A percentile compares a stretch with the other conserved stretches of the same genome.
Conservation (phyloP, 1,140 invertebrate genomes). For the Apis dorsata region DNA sequence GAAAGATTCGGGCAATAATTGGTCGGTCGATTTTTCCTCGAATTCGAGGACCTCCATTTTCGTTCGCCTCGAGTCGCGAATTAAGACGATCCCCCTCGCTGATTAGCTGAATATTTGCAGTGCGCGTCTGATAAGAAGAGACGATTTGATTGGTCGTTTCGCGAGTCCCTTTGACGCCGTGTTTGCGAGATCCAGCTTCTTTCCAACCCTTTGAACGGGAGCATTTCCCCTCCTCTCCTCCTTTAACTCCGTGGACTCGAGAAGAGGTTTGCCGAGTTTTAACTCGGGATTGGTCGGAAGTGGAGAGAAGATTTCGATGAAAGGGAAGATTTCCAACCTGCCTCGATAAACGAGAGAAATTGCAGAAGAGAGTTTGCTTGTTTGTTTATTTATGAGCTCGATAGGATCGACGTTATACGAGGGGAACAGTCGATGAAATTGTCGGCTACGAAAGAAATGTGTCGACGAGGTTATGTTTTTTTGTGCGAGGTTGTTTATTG, state of each 20-base stretch:
- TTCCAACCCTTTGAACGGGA: constrained; percentile 1
- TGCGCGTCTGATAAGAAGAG: constrained; percentile 35
- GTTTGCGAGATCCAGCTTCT: constrained; percentile 25
- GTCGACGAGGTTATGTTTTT: not conserved
- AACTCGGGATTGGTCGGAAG: not conserved
- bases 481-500: too few species aligned
- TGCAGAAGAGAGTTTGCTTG: not conserved
- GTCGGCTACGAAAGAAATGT: not conserved
- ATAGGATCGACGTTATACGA: not conserved
- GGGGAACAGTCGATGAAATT: not conserved
- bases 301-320: not conserved
- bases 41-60: too few species aligned
- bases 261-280: not conserved
- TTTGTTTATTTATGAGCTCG: not conserved
- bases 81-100: constrained; percentile 30
- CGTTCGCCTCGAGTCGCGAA: constrained; percentile 10
- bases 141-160: constrained; percentile 31
- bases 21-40: too few species aligned
- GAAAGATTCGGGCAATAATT: too few species aligned
- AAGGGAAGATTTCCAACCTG: not conserved
- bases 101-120: constrained; percentile 40
- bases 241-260: not conserved
- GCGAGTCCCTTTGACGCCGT: constrained; percentile 32
- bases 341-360: constrained; percentile 1
- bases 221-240: not conserved